Percentiles rank a stretch among this genome's conserved stretches.
Evolutionary conservation across 2,113 vertebrate species (phyloP).

Genomic region (Forbesichthys papilliferus): DNA sequence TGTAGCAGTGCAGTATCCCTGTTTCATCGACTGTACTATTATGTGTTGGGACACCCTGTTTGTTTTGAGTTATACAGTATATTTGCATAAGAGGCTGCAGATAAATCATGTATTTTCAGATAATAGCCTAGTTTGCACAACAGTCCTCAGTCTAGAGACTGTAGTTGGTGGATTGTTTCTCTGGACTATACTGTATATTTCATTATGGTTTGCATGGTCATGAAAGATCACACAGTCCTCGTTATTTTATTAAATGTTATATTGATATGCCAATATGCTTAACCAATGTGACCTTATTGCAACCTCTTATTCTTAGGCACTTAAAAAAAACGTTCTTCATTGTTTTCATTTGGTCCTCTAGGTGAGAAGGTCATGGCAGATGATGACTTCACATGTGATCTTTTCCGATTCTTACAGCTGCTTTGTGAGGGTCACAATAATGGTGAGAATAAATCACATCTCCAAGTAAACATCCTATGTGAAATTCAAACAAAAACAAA

Average conservation of each 20-base stretch:
- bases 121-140: too few species aligned
- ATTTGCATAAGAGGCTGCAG: slow-evolving; percentile 27
- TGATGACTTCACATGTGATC: slow-evolving; percentile 92
- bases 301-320: neutral
- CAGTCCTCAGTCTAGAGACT: too few species aligned
- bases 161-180: neutral
- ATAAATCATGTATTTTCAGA: neutral
- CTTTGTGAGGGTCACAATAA: slow-evolving; percentile 96
- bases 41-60: neutral
- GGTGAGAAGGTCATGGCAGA: slow-evolving; percentile 97
- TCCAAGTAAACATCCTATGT: neutral
- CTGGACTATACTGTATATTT: too few species aligned
- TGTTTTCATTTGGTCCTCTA: slow-evolving; percentile 44
- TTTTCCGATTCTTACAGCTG: slow-evolving; percentile 92
- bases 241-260: too few species aligned
- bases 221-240: too few species aligned
- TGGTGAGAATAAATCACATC: slow-evolving; percentile 69
- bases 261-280: too few species aligned
- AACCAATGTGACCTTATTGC: neutral
- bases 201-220: neutral
- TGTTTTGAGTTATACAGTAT: slow-evolving; percentile 7
- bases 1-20: neutral
- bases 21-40: slow-evolving; percentile 22
- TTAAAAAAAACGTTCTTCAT: neutral
- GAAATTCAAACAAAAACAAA: neutral